Conservation (phyloP, 30 jellyfish, hydroid and myxozoan species). For the Pseudorhiza aurosa region DNA sequence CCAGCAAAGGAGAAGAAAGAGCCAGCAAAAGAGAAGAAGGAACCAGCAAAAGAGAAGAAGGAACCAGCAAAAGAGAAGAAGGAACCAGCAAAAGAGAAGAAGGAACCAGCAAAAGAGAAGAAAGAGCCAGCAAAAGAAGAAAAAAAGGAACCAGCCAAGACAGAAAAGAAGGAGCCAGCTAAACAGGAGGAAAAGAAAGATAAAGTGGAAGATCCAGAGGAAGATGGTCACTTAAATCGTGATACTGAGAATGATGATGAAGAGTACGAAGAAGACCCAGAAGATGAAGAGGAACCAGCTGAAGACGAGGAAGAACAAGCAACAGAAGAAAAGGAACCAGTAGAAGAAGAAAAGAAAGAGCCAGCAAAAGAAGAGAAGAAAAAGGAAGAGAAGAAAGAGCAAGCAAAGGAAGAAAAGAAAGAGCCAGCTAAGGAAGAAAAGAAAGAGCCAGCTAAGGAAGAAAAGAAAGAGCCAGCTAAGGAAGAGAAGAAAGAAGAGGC, state of each 20-base stretch:
- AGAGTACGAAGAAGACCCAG: neutral
- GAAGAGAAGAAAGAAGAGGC: neutral
- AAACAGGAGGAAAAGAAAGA: slow-evolving; percentile 26
- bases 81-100: slow-evolving; percentile 25
- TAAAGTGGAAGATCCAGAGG: neutral
- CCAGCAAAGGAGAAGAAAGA: neutral
- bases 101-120: slow-evolving; percentile 19
- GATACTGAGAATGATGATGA: too few relatives aligned
- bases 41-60: slow-evolving; percentile 34
- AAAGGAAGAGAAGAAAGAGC: slow-evolving; percentile 36
- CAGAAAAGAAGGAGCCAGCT: slow-evolving; percentile 32
- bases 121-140: slow-evolving; percentile 31
- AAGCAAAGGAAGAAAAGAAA: slow-evolving; percentile 13
- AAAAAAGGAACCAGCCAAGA: slow-evolving; percentile 15
- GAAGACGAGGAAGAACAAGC: slow-evolving; percentile 4
- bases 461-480: neutral
- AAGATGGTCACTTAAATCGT: too few relatives aligned
- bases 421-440: neutral
- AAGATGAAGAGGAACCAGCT: slow-evolving; percentile 3
- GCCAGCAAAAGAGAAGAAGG: slow-evolving; percentile 26
- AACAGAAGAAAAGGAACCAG: slow-evolving; percentile 1
- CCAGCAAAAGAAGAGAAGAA: slow-evolving; percentile 17
- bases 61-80: slow-evolving; percentile 35
- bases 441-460: neutral
- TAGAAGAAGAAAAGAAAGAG: slow-evolving; percentile 13